Conservation (phyloP, 2,888 invertebrate genomes). For the Patella caerulea region DNA sequence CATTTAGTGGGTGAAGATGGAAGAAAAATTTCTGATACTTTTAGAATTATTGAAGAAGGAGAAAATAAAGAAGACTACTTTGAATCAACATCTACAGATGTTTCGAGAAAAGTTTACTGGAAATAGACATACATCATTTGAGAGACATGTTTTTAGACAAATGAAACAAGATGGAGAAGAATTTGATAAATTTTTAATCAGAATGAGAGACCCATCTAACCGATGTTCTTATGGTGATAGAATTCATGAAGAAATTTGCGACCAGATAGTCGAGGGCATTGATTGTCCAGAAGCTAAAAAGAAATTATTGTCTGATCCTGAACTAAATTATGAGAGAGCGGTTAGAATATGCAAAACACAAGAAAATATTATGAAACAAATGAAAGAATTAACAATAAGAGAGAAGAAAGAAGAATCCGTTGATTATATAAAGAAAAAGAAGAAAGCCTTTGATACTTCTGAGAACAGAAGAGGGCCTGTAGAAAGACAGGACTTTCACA, state of each 20-base stretch:
- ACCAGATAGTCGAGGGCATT: slow-evolving; percentile 7
- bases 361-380: slow-evolving; percentile 8
- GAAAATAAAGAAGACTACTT: neutral
- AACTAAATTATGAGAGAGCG: neutral
- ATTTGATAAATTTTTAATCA: slow-evolving; percentile 12
- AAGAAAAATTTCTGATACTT: neutral
- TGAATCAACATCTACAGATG: neutral
- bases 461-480: neutral
- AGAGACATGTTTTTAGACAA: slow-evolving; percentile 3
- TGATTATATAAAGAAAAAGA: neutral
- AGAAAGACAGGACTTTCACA: neutral
- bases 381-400: neutral
- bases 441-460: neutral
- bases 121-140: neutral
- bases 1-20: neutral
- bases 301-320: slow-evolving; percentile 6
- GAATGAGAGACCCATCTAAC: neutral
- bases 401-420: neutral
- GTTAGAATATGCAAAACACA: neutral
- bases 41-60: neutral
- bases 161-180: neutral
- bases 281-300: neutral
- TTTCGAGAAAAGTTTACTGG: neutral
- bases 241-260: neutral
- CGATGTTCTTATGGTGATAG: neutral